Base-by-base conservation (phyloP, 1,140 invertebrate species). In the Pseudomyrmex pallidus region DNA sequence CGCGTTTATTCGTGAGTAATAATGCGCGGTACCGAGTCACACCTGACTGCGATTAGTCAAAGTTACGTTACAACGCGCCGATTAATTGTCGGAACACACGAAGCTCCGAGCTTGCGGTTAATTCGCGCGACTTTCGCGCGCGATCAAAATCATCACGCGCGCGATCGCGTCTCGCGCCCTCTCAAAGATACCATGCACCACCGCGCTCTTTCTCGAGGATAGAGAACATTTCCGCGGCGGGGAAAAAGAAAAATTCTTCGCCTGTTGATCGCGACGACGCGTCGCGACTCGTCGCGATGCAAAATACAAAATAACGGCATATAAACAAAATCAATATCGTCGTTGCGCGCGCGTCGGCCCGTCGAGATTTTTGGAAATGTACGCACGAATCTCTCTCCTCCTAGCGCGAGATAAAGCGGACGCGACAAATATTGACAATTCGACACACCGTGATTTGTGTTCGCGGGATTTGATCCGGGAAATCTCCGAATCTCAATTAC, bases 401-500 rank as follows among this genome's bases (percentile, higher is more conserved):
- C 63, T 52, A 12, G 9, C 50, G 50, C 50, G 35, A 52, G 64
- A 78, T 70, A 48, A 59, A 70, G 59, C 17, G 54, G 7, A 35
- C 20, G 15, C 44, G 54, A 70, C 54, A 70, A 70, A 78, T 78
- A 78, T 78, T 78, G 76, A 78, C 63, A 15, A 56, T 70, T 70
- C 20, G 50, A 57, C 52, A 68, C 52, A 57, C 15, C 44, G 35
- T 20, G 52, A 70, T 78, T 70, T 70, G 64, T 70, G 7, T 54
- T 35, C 20, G 54, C 13, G 62, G 46, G 35, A 35, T 25, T 80
- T 5, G 2, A 72, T 52, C 61, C 66, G 44, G 44, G 59, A 63
- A 73, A 66, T 85, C 83, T 85, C 77, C 35, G 35, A 85, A 66
- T 57, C 61, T 85, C 66, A 83, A 85, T 85, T 68, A 74, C 17